Base-by-base conservation (phyloP, 2,113 vertebrate species). In the Rhinolophus sinicus region DNA sequence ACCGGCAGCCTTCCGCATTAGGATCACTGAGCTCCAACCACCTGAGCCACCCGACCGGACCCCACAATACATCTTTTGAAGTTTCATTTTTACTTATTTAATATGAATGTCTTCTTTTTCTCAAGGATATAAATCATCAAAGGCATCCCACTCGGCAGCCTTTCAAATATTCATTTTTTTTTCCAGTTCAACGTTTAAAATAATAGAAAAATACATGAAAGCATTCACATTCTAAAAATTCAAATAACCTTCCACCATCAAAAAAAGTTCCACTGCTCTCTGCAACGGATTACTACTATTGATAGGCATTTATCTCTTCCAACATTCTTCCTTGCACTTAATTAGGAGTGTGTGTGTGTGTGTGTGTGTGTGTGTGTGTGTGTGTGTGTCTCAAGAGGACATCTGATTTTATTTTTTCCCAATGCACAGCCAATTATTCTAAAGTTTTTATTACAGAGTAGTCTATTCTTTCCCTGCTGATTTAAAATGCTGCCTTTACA, bases 221-320 rank as follows among this genome's bases (percentile, higher is more conserved):
- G 67, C 2, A 64, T 91, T 95, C 65, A 88, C 10, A 73, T 86
- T 92, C 35, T 83, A 69, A 87, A 94, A 94, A 64, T 40, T 73
- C 16, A 75, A 14, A 64, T 93, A 82, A 80, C 40, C 9, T 81
- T 44, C 21, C 24, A 65, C 28, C 8, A 38, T 65, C 60, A 77
- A 40, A n/a, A 89, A 47, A 62, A 21, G 8, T 35, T 14, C 15
- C 70, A 82, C 8, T 78, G 38, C 19, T 70, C 11, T 80, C 44
- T 69, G 58, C 30, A 60, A 47, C 84, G 54, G 22, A 67, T 94
- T 67, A 33, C 70, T 87, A 11, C 67, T 91, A 2, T 60, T 60
- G 26, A 75, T 22, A 70, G 14, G 18, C 10, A 78, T 81, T 67
- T 75, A 24, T 88, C 8, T 28, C 56, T 81, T 78, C 52, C 40